These are phyloP conservation scores for Spinibarbus caldwelli DNA, from an alignment of 2,797 vertebrate genomes.

Conservation along the genomic window DNA sequence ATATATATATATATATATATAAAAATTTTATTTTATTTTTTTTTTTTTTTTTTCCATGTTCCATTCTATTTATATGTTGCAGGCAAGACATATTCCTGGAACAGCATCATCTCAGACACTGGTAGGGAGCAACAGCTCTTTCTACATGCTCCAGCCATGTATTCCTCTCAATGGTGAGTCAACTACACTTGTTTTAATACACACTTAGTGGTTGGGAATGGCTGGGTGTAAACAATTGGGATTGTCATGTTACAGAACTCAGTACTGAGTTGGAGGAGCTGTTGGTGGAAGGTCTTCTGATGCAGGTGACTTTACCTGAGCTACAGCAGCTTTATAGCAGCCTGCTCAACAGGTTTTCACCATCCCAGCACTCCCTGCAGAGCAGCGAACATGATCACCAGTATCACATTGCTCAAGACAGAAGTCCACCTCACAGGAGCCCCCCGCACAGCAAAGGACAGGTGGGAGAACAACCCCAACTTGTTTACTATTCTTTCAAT, in stretches of 20 bases:
- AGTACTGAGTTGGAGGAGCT: conserved; percentile 89
- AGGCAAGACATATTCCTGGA: conserved; percentile 76
- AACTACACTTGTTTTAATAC: conserved; percentile 10
- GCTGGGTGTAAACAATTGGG: background rate
- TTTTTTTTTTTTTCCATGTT: conserved; percentile 13
- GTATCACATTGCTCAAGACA: conserved; percentile 59
- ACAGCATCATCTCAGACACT: conserved; percentile 74
- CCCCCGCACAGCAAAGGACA: conserved; percentile 39
- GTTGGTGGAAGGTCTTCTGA: conserved; percentile 95
- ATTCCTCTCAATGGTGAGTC: conserved; percentile 85
- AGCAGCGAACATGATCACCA: conserved; percentile 73
- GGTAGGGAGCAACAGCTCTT: conserved; percentile 78
- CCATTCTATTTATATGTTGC: conserved; percentile 37
- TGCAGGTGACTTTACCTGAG: conserved; percentile 95
- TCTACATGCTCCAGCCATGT: conserved; percentile 82
- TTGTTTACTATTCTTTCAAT: background rate
- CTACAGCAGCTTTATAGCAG: conserved; percentile 92
- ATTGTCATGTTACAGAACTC: conserved; percentile 73
- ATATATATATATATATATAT: too few species aligned
- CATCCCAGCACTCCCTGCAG: conserved; percentile 71
- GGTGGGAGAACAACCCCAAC: conserved; percentile 24
- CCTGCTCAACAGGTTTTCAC: conserved; percentile 82
- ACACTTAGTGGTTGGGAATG: background rate
- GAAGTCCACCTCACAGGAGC: conserved; percentile 52
- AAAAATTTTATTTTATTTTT: too few species aligned